Evolutionary conservation across 2,113 vertebrate species (phyloP), one percentile per base, ranked within the genome.

Genomic region (Clarias macrocephalus): DNA sequence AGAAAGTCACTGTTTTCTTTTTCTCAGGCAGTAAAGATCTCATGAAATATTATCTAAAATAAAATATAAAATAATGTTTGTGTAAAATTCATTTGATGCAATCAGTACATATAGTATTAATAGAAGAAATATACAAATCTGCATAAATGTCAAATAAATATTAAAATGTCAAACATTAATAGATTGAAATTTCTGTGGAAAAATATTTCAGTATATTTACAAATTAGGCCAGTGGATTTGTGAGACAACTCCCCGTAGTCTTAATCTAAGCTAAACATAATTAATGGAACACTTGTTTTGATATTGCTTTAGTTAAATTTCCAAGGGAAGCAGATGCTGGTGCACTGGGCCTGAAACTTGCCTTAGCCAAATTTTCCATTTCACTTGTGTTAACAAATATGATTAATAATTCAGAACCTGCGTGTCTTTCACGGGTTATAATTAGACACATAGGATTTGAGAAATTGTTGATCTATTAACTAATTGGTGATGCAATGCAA

Each of bases 371-470:
- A 79, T 25, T 79, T 66, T 33, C 73, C 83, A 85, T 60, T 88
- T 85, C 82, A 86, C 3, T 84, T 15, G 70, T 57, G 88, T 72
- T 60, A 83, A 85, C 89, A 86, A 72, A n/a, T 89, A 25, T 73
- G 15, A 91, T 93, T 93, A 94, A 93, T 93, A 80, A 94, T 94
- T 86, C 90, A 89, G 70, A 63, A 85, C 80, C 88, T 87, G 87
- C 88, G 86, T 89, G 88, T 87, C 86, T 90, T 75, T 37, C n/a
- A 56, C 59, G 79, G 66, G 28, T n/a, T 70, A 68, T 85, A 82
- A 89, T 87, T 87, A 89, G 60, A 33, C 86, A 82, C 86, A 5
- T 12, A 82, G 76, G 88, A 83, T 65, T 85, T 86, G 1, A 54
- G 52, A 66, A 21, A 25, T 9, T 77, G 30, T 68, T 73, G 18